phyloP scores from a whole-genome alignment of 2,797 vertebrate species.

The Xyrichtys novacula region DNA sequence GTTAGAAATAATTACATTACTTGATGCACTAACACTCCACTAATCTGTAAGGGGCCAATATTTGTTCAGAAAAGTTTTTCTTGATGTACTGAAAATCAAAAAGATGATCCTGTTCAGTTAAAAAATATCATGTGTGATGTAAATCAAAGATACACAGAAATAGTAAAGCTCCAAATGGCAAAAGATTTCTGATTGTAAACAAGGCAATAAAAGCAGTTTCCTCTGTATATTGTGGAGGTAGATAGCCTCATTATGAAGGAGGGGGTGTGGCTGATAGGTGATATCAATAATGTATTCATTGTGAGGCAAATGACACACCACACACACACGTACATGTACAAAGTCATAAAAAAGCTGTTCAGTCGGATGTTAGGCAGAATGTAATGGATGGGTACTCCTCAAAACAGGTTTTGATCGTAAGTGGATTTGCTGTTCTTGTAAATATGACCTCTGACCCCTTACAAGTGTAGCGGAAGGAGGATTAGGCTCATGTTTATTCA shows the following conservation, averaged over 20 bases:
- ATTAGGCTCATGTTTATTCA: constrained; percentile 83
- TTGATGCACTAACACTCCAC: no score
- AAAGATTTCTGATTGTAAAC: no score
- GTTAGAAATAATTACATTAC: no score
- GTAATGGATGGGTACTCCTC: constrained; percentile 21
- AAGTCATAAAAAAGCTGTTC: neutral
- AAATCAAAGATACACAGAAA: no score
- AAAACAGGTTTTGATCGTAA: constrained; percentile 73
- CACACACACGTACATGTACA: no score
- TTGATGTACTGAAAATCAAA: no score
- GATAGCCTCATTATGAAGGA: neutral
- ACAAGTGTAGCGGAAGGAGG: constrained; percentile 79
- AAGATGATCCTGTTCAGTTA: no score
- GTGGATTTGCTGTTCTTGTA: constrained; percentile 78
- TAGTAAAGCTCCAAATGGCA: no score
- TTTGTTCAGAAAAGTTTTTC: no score
- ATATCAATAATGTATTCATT: neutral
- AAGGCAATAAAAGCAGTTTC: no score
- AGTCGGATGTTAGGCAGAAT: neutral
- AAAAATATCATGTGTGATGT: no score
- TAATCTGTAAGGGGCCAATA: no score
- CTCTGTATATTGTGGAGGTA: neutral
- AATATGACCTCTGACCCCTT: constrained; percentile 78
- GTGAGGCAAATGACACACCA: constrained; percentile 4
- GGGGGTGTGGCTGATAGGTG: neutral